These are phyloP conservation scores for Megalonaias nervosa DNA, from an alignment of 1,140 invertebrate genomes.

Conservation along the genomic window DNA sequence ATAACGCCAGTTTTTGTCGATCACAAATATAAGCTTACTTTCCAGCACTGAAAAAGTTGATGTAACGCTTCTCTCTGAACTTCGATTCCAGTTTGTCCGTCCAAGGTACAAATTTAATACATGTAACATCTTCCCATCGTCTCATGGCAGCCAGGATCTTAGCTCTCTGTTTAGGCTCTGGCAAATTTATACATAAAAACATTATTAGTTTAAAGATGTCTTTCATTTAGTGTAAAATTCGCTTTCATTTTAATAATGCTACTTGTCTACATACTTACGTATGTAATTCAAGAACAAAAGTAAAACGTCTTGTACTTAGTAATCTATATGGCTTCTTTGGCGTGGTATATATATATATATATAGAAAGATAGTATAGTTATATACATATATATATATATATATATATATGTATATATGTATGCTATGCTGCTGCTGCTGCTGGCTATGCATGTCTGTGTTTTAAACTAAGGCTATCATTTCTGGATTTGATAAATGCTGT, in stretches of 20 bases:
- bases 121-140: conserved; percentile 31
- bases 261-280: background rate
- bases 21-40: conserved; percentile 2
- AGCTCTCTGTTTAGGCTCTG: conserved; percentile 6
- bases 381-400: too few relatives aligned
- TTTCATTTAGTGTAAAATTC: background rate
- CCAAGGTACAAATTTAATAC: conserved; percentile 30
- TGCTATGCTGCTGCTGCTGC: too few relatives aligned
- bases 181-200: background rate
- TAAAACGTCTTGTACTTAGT: background rate
- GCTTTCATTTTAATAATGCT: background rate
- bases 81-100: background rate
- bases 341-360: too few relatives aligned
- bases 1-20: background rate
- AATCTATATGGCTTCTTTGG: background rate
- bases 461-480: too few relatives aligned
- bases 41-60: conserved; percentile 32
- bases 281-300: background rate
- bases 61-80: conserved; percentile 5
- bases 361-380: too few relatives aligned
- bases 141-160: conserved; percentile 25
- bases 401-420: too few relatives aligned
- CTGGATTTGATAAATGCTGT: too few relatives aligned
- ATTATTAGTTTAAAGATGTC: background rate
- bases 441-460: too few relatives aligned